Evolutionary conservation across 2,888 invertebrate genomes (phyloP), one percentile per base, ranked within the genome.

Genomic region (Nemoura dubitans): DNA sequence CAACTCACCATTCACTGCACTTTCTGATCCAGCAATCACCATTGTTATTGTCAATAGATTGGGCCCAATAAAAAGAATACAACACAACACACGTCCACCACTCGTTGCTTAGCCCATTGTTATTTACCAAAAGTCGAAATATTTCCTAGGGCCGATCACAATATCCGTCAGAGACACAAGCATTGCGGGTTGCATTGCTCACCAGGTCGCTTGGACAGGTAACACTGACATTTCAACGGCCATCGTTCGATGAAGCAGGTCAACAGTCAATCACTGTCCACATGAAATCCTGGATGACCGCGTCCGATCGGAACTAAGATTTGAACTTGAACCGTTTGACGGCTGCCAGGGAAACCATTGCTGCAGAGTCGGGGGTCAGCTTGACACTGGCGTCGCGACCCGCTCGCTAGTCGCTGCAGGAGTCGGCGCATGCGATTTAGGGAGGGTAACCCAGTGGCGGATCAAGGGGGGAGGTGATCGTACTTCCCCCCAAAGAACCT

Each of bases 1-100:
- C 14, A 27, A 86, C 87, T 87, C 80, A 87, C 87, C 87, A 77
- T 87, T 87, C 83, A 86, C 86, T 30, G 86, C 86, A 86, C 84
- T 83, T 59, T 87, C 86, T 83, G 87, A 87, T 25, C 86, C 87
- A 10, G 86, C 83, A 36, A 87, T 83, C 87, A 87, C 86, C 28
- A 16, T 87, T 86, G 16, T 21, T 21, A 16, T 7, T 59, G 21
- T 59, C 59, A 59, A 21, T 59, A 59, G 59, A 21, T 59, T 59
- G 14, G 16, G 21, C 21, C 59, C 59, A 59, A 21, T 21, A 59
- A 59, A 59, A 59, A 59, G 59, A 59, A 59, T 59, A 59, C 21
- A 59, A 59, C 59, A 59, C 59, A 21, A 59, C 16, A 59, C 59
- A 2, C 59, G 59, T 59, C 59, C 59, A 59, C 36, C 59, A 59